Evolutionary conservation across 1,140 invertebrate species (phyloP).

Genomic region (Idris sp.): DNA sequence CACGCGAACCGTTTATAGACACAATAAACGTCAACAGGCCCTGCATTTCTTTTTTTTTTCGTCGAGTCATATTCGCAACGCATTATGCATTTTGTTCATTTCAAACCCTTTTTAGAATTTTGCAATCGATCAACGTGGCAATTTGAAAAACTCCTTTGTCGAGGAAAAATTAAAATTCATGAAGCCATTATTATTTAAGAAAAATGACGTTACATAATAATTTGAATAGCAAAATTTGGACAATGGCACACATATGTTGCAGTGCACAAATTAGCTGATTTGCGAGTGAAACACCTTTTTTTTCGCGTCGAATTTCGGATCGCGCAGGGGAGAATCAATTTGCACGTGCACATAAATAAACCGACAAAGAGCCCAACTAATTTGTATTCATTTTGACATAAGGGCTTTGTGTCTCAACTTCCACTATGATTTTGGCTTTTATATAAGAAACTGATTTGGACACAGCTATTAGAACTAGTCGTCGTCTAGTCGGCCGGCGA

Average conservation of each 20-base stretch:
- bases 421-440: slow-evolving; percentile 38
- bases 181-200: slow-evolving; percentile 28
- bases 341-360: slow-evolving; percentile 34
- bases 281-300: no score
- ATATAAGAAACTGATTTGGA: slow-evolving; percentile 66
- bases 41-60: slow-evolving; percentile 55
- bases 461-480: slow-evolving; percentile 66
- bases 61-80: slow-evolving; percentile 59
- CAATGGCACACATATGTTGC: no score
- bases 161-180: slow-evolving; percentile 74
- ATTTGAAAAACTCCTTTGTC: slow-evolving; percentile 59
- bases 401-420: slow-evolving; percentile 19
- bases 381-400: slow-evolving; percentile 43
- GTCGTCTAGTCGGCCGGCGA: slow-evolving; percentile 25
- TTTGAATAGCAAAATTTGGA: no score
- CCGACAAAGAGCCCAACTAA: slow-evolving; percentile 64
- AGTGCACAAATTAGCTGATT: no score
- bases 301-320: no score
- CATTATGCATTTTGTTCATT: slow-evolving; percentile 65
- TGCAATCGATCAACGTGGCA: slow-evolving; percentile 58
- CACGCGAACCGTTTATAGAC: slow-evolving; percentile 60
- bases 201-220: slow-evolving; percentile 34
- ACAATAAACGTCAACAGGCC: slow-evolving; percentile 66
- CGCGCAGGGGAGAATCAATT: slow-evolving; percentile 14
- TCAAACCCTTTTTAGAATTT: slow-evolving; percentile 60